Conservation (phyloP, 2,113 vertebrate species). For the Sinocyclocheilus anshuiensis region DNA sequence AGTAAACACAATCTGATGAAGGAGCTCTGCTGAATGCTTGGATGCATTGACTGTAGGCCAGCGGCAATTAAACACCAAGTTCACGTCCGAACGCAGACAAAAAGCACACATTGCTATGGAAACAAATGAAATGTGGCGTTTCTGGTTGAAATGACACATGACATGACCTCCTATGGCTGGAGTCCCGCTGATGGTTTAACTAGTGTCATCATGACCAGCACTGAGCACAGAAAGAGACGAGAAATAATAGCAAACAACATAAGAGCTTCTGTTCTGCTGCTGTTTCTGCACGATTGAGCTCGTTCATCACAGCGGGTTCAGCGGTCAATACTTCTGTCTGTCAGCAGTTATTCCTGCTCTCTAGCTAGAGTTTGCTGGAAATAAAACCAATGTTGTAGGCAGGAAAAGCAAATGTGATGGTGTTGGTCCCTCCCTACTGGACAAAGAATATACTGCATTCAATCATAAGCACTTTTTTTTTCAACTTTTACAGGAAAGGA, state of each 20-base stretch:
- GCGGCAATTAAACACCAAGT: conserved; percentile 1
- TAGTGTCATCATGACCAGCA: conserved; percentile 32
- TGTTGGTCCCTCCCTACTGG: conserved; percentile 6
- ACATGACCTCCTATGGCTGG: neutral
- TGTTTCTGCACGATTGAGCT: neutral
- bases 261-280: neutral
- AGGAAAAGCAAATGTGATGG: neutral
- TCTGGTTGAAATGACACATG: conserved; percentile 23
- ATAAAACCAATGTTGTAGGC: neutral
- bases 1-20: neutral
- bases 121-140: neutral
- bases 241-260: neutral
- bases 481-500: neutral
- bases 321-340: neutral
- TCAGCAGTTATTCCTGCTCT: neutral
- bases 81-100: neutral
- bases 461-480: neutral
- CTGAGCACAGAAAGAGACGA: conserved; percentile 13
- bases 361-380: too few species aligned
- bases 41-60: neutral
- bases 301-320: neutral
- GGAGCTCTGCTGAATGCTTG: neutral
- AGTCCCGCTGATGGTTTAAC: conserved; percentile 33
- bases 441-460: neutral
- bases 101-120: neutral